Percentiles rank a stretch among this genome's conserved stretches.
These are phyloP conservation scores for Gymnoscopelus braueri DNA, from an alignment of 2,797 vertebrate genomes.

Conservation along the genomic window DNA sequence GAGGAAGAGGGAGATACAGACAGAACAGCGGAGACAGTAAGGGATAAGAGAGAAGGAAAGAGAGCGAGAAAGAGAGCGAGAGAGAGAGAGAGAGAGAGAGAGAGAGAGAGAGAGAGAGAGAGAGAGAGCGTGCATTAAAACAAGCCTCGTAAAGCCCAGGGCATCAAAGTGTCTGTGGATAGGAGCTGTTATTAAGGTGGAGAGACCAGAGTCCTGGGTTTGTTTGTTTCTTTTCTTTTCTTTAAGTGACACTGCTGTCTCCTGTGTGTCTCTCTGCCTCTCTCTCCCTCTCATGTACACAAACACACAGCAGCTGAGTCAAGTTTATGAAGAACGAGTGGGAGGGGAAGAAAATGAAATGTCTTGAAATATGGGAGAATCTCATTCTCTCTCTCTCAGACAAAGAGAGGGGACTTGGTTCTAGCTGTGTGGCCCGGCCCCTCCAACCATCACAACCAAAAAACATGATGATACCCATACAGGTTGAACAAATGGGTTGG, in stretches of 20 bases:
- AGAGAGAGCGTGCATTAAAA: constrained; percentile 43
- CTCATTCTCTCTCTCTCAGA: constrained; percentile 10
- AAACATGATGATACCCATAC: constrained; percentile 57
- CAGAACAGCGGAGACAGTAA: constrained; percentile 6
- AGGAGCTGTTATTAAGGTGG: constrained; percentile 76
- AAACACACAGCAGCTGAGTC: constrained; percentile 42
- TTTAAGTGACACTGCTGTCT: constrained; percentile 29
- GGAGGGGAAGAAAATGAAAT: constrained; percentile 12
- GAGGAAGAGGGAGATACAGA: constrained; percentile 20
- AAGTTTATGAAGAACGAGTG: constrained; percentile 45
- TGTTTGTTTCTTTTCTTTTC: neutral
- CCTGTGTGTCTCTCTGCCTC: neutral
- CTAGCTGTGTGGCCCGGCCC: constrained; percentile 64
- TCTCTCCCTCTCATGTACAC: constrained; percentile 28
- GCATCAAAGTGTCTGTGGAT: constrained; percentile 70
- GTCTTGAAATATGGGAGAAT: constrained; percentile 25
- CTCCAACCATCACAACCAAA: constrained; percentile 50
- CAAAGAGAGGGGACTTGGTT: constrained; percentile 28
- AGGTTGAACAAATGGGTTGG: constrained; percentile 57
- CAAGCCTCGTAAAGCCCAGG: constrained; percentile 63
- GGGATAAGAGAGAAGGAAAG: constrained; percentile 8
- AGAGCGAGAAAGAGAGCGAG: neutral
- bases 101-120: no score
- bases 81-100: no score
- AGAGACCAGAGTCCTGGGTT: constrained; percentile 44